These are phyloP conservation scores for Chaetophractus vellerosus DNA, from an alignment of 2,797 vertebrate genomes.

Conservation along the genomic window DNA sequence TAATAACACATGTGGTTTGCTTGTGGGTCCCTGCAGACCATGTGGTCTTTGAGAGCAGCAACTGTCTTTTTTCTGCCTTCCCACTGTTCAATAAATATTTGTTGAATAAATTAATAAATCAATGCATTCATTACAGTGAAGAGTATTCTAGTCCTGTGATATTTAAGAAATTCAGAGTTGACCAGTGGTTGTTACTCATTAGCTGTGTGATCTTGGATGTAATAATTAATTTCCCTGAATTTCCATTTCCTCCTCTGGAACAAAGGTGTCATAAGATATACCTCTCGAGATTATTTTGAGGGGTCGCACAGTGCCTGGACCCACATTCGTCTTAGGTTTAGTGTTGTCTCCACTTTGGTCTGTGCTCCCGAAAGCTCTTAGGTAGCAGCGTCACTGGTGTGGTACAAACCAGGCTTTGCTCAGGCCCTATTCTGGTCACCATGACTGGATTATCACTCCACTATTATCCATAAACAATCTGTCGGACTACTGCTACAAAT, in stretches of 20 bases:
- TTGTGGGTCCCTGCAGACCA: not conserved
- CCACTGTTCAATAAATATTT: no score
- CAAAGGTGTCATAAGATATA: not conserved
- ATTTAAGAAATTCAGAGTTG: not conserved
- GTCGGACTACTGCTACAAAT: not conserved
- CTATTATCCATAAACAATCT: not conserved
- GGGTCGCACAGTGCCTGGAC: not conserved
- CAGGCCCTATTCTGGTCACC: not conserved
- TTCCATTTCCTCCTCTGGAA: not conserved
- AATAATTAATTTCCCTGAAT: not conserved
- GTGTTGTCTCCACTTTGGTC: not conserved
- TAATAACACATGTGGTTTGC: no score
- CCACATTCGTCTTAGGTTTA: not conserved
- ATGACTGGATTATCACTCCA: not conserved
- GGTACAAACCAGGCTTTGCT: not conserved
- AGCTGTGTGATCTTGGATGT: not conserved
- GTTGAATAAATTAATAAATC: no score
- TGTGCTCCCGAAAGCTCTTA: not conserved
- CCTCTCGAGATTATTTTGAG: not conserved
- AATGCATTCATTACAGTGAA: no score
- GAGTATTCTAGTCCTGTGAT: not conserved
- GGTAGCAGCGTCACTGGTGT: not conserved
- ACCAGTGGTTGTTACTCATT: not conserved
- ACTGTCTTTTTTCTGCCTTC: not conserved
- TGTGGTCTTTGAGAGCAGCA: not conserved